Conservation (phyloP, 2,113 vertebrate species). For the Ifrita kowaldi region DNA sequence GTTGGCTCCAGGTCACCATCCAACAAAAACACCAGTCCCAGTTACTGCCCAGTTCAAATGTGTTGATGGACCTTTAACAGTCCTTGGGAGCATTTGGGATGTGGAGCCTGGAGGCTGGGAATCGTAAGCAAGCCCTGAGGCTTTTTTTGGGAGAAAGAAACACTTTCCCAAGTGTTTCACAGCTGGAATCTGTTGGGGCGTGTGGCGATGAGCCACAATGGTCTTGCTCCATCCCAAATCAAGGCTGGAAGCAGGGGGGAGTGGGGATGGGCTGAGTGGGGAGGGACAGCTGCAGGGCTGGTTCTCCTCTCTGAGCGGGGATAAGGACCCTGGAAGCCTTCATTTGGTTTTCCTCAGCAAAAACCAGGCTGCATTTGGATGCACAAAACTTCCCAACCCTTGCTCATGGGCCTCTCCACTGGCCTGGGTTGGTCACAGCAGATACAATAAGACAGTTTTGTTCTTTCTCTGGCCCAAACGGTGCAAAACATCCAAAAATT, state of each 20-base stretch:
- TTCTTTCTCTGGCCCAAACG: not conserved
- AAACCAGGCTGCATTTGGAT: not conserved
- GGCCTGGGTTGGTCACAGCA: not conserved
- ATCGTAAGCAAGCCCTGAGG: not conserved
- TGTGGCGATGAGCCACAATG: not conserved
- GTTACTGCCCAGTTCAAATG: not conserved
- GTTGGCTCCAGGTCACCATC: not conserved
- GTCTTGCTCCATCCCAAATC: not conserved
- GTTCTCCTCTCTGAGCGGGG: not conserved
- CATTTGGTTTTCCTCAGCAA: not conserved
- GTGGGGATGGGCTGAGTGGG: not conserved
- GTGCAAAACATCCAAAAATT: not conserved
- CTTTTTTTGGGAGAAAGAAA: fast-evolving
- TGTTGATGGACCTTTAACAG: not conserved
- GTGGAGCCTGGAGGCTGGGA: not conserved
- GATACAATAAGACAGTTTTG: not conserved
- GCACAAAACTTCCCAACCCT: not conserved
- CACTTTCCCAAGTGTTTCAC: not conserved
- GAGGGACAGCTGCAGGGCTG: not conserved
- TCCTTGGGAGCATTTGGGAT: not conserved
- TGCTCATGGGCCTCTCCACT: fast-evolving
- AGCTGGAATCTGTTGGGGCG: not conserved
- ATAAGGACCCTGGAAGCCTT: not conserved
- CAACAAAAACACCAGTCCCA: not conserved
- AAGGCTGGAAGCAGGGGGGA: not conserved